Evolutionary conservation across 2,797 vertebrate species (phyloP).

Genomic region (Aulostomus chinensis): DNA sequence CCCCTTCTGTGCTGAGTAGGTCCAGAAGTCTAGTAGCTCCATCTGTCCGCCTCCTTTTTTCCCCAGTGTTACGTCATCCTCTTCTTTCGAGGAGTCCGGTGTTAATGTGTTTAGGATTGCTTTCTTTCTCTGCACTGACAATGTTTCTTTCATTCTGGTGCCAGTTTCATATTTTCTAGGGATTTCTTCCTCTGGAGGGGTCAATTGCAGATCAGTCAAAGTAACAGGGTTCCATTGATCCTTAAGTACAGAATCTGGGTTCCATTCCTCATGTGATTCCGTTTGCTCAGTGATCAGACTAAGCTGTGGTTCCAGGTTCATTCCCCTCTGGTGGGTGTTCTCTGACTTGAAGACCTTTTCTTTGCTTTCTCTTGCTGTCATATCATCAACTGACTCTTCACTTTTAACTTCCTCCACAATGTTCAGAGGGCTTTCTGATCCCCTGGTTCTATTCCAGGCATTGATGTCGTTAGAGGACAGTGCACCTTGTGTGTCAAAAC

Average conservation of each 20-base stretch:
- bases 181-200: conserved; percentile 67
- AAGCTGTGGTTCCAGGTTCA: conserved; percentile 64
- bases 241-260: conserved; percentile 29
- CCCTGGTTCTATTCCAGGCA: conserved; percentile 78
- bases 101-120: conserved; percentile 56
- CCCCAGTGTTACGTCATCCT: conserved; percentile 55
- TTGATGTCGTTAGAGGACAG: conserved; percentile 61
- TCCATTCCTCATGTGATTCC: conserved; percentile 62
- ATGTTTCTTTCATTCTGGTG: conserved; percentile 32
- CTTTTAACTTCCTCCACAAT: conserved; percentile 59
- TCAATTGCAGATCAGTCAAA: conserved; percentile 67
- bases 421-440: conserved; percentile 78
- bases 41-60: conserved; percentile 47
- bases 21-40: conserved; percentile 73
- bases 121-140: conserved; percentile 39
- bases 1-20: conserved; percentile 71
- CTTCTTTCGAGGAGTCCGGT: conserved; percentile 76
- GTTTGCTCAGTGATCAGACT: conserved; percentile 69
- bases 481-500: conserved; percentile 75
- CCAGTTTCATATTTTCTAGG: conserved; percentile 31
- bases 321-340: conserved; percentile 28
- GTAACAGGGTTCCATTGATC: conserved; percentile 62
- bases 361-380: conserved; percentile 25
- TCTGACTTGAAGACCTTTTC: conserved; percentile 40
- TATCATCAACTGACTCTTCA: conserved; percentile 22